Evolutionary conservation across 2,113 vertebrate species (phyloP).

Genomic region (Erythrocercus mccallii): DNA sequence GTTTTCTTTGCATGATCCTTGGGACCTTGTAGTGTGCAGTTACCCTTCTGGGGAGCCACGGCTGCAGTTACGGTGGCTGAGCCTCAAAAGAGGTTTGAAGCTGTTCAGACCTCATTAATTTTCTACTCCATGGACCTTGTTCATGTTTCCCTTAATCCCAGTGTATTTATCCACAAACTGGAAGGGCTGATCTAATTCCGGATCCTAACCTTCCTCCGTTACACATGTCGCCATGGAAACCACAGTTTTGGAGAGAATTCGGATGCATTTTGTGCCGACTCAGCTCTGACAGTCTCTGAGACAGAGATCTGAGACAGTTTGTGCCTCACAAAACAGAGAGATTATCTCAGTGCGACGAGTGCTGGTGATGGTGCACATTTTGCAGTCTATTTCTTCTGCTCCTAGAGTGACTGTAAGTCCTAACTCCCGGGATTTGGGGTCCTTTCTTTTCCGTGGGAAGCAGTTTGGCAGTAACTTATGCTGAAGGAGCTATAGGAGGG

Average conservation of each 20-base stretch:
- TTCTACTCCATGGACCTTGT: slow-evolving; percentile 12
- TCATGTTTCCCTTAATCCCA: slow-evolving; percentile 17
- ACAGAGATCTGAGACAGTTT: neutral
- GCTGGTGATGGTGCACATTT: neutral
- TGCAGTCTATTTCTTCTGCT: neutral
- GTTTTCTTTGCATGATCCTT: slow-evolving; percentile 11
- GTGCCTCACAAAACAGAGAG: neutral
- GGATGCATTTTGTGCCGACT: neutral
- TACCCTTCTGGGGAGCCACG: neutral
- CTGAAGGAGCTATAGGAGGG: neutral
- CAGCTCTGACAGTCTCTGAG: neutral
- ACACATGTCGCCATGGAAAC: neutral
- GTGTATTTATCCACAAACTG: slow-evolving; percentile 45
- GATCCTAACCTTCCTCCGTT: neutral
- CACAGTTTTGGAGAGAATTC: neutral
- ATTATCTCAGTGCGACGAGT: neutral
- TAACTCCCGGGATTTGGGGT: neutral
- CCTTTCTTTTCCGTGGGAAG: neutral
- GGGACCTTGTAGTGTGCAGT: slow-evolving; percentile 42
- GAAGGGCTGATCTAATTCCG: slow-evolving; percentile 36
- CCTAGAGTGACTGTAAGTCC: neutral
- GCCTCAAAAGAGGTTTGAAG: slow-evolving; percentile 1
- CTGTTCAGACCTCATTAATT: slow-evolving; percentile 34
- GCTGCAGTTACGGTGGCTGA: neutral
- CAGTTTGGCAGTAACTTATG: neutral